Conservation (phyloP, 1,140 invertebrate species). For the Pseudomyrmex flavicornis region DNA sequence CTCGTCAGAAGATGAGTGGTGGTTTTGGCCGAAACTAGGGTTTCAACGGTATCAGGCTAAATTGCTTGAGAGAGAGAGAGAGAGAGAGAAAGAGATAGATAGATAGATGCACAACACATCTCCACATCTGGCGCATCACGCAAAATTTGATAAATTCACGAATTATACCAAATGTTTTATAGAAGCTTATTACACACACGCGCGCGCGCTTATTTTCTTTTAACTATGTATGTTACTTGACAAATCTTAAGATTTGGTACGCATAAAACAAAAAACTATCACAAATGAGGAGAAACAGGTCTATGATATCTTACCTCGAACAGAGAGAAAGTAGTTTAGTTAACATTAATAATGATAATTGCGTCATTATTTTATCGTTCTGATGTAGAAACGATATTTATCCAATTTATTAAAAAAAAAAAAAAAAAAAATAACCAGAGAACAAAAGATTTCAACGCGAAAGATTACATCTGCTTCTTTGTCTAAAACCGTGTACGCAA, state of each 20-base stretch:
- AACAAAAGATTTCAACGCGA: neutral
- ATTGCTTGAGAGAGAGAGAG: neutral
- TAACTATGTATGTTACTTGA: neutral
- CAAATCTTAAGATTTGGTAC: neutral
- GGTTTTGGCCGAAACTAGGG: constrained; percentile 40
- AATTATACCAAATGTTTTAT: too few relatives aligned
- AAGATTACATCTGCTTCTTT: neutral
- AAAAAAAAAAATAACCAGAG: too few relatives aligned
- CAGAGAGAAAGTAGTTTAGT: too few relatives aligned
- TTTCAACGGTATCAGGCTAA: constrained; percentile 14
- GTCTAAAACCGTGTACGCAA: neutral
- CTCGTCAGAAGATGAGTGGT: constrained; percentile 61
- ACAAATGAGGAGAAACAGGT: too few relatives aligned
- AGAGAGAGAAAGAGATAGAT: neutral
- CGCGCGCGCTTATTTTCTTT: too few relatives aligned
- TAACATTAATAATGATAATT: too few relatives aligned
- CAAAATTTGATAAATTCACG: constrained; percentile 1
- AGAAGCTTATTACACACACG: neutral
- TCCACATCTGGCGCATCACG: neutral
- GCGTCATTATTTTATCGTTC: too few relatives aligned
- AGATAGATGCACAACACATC: neutral
- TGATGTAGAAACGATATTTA: too few relatives aligned
- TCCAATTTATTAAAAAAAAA: too few relatives aligned
- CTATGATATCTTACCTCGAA: too few relatives aligned
- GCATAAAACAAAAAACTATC: too few relatives aligned